Base-by-base conservation (phyloP, 92 coral and sea anemone species). In the Epizoanthus illoricatus region DNA sequence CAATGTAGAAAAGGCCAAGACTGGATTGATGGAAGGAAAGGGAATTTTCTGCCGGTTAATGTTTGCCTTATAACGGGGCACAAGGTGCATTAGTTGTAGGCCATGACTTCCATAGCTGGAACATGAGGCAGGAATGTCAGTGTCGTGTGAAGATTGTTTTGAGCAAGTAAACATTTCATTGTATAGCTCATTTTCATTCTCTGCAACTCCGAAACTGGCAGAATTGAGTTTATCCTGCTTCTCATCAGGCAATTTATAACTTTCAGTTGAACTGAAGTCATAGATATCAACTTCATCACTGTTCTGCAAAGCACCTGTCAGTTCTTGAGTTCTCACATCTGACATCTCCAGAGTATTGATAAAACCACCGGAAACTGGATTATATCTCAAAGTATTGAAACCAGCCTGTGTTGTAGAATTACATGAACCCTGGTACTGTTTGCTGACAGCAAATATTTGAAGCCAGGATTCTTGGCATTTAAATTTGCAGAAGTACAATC, bases 401-500 rank as follows among this genome's bases (percentile, higher is more conserved):
- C 56, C 2, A 49, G 0, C 56, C 56, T 49, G 56, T 49, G 15
- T 9, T 10, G 15, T 49, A 49, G 56, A 49, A 10, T 49, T 49
- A 49, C 56, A 8, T 49, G 56, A 49, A 8, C 39, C 24, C 23
- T 13, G 24, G 13, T 59, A 33, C 19, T 75, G 82, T 45, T 19
- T 63, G 16, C 28, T 42, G 61, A 62, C 9, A 0, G 61, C 16
- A n/a, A 78, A 63, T 62, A 63, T 8, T 4, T 63, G 10, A 12
- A 42, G 17, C 82, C 71, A 78, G 36, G 80, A 74, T 10, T 55
- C 36, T 0, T 10, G 39, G 16, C 19, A 21, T 43, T 12, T 36
- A 74, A 78, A 42, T 5, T 63, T 63, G 60, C 49, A 78, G 71
- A 78, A 78, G 17, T n/a, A 78, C 16, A 78, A 62, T 42, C 71